Conservation (phyloP, 2,888 invertebrate species). For the Agrypnus murinus region DNA sequence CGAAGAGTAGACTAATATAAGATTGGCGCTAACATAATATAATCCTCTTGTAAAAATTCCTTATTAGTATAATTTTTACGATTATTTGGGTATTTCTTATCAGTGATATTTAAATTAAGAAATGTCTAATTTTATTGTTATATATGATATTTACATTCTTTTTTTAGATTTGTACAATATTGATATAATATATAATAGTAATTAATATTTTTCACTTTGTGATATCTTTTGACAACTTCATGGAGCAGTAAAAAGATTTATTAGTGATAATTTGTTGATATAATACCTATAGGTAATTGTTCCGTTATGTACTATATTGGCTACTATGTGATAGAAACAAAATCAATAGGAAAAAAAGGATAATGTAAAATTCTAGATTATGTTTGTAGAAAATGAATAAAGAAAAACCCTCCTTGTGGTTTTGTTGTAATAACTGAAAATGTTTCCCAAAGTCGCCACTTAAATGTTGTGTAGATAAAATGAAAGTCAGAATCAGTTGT, state of each 20-base stretch:
- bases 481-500: background rate
- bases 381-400: background rate
- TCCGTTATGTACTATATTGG: constrained; percentile 14
- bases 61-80: constrained; percentile 20
- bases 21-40: constrained; percentile 16
- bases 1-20: constrained; percentile 17
- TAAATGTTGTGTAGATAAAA: background rate
- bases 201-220: constrained; percentile 49
- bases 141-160: constrained; percentile 24
- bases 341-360: too few species aligned
- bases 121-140: constrained; percentile 33
- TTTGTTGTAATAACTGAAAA: too few species aligned
- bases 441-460: too few species aligned
- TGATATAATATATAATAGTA: constrained; percentile 25
- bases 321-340: constrained; percentile 32
- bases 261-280: constrained; percentile 30
- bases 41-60: constrained; percentile 20
- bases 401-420: too few species aligned
- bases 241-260: constrained; percentile 19
- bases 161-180: constrained; percentile 38
- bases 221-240: constrained; percentile 42
- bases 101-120: constrained; percentile 42
- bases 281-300: constrained; percentile 12
- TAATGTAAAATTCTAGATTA: too few species aligned
- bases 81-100: constrained; percentile 36